Evolutionary conservation across 2,888 invertebrate genomes (phyloP).

Genomic region (Cephus sareptanus): DNA sequence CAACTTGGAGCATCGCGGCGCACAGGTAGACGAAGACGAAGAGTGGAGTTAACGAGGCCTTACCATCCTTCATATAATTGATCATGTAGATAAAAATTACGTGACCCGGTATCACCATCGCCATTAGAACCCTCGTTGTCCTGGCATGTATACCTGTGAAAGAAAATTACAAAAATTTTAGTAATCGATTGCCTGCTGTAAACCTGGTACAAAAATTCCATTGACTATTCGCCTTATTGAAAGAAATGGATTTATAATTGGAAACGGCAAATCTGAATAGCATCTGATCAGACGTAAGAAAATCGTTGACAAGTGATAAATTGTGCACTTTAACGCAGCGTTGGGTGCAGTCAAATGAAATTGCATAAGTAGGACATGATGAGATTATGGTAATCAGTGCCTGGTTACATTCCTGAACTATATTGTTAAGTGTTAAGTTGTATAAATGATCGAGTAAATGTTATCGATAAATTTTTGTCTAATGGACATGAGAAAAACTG

Average conservation of each 20-base stretch:
- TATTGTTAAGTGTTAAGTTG: not conserved
- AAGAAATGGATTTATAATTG: not conserved
- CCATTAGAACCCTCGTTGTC: conserved; percentile 78
- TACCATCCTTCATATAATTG: conserved; percentile 75
- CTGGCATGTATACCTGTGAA: conserved; percentile 72
- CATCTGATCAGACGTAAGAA: not conserved
- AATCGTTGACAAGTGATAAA: not conserved
- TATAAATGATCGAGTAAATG: not conserved
- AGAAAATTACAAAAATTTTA: conserved; percentile 9
- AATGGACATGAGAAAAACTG: not conserved
- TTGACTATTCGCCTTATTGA: not conserved
- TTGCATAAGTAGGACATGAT: not conserved
- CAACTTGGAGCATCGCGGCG: conserved; percentile 74
- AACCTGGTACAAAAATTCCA: too few relatives aligned
- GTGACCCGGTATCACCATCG: conserved; percentile 83
- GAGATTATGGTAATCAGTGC: not conserved
- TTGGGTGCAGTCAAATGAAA: not conserved
- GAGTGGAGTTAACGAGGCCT: conserved; percentile 73
- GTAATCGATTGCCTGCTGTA: not conserved
- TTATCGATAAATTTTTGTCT: not conserved
- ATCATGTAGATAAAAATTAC: conserved; percentile 80
- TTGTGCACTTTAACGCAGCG: not conserved
- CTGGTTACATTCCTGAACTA: not conserved
- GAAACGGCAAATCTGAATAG: not conserved
- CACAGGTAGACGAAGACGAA: conserved; percentile 77